Conservation (phyloP, 1,140 invertebrate genomes). For the Phthorimaea operculella region DNA sequence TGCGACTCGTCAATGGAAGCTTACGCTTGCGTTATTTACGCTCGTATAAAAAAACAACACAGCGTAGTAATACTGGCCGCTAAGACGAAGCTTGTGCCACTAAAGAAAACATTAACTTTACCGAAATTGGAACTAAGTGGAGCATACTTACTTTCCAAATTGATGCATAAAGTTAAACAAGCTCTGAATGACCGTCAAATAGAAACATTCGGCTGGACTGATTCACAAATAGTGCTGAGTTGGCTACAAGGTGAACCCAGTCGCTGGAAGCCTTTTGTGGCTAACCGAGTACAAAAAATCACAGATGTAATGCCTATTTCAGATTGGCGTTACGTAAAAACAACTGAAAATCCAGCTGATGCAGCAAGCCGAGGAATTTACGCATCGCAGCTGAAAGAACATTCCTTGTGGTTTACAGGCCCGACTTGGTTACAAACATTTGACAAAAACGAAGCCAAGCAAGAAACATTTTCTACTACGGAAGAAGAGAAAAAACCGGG, state of each 20-base stretch:
- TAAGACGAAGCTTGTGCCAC: not conserved
- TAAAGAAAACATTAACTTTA: not conserved
- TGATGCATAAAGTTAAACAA: not conserved
- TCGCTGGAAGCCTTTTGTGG: slow-evolving; percentile 14
- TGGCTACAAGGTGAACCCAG: slow-evolving; percentile 30
- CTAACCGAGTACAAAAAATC: slow-evolving; percentile 6
- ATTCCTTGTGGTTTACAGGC: slow-evolving; percentile 1
- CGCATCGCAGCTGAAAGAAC: not conserved
- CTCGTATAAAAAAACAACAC: not conserved
- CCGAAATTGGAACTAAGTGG: not conserved
- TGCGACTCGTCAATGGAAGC: not conserved
- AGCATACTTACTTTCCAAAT: not conserved
- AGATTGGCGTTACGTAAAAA: slow-evolving; percentile 8
- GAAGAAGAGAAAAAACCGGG: not conserved
- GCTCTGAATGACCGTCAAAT: not conserved
- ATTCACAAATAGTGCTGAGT: slow-evolving; percentile 38
- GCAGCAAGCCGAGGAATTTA: slow-evolving; percentile 4
- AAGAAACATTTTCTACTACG: not conserved
- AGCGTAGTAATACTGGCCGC: not conserved
- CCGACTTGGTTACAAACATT: not conserved
- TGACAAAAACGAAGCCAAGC: not conserved
- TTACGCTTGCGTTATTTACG: not conserved
- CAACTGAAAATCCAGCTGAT: slow-evolving; percentile 6
- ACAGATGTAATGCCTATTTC: not conserved
- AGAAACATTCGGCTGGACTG: slow-evolving; percentile 15